These are phyloP conservation scores for Solenodon paradoxus DNA, from an alignment of 2,113 vertebrate genomes.

Conservation along the genomic window DNA sequence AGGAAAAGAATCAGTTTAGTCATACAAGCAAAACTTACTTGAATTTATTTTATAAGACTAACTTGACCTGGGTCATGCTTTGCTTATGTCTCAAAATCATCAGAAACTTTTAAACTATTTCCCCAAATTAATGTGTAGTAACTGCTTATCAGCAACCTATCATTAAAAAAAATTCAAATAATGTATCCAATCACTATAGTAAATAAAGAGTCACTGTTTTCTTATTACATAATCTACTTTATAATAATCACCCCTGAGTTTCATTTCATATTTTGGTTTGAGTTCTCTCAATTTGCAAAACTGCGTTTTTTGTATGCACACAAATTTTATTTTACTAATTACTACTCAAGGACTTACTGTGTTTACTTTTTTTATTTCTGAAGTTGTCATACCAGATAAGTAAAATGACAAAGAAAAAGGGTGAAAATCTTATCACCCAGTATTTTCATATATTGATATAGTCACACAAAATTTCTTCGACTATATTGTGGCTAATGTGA, in stretches of 20 bases:
- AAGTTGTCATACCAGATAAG: background rate
- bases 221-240: background rate
- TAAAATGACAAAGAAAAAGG: background rate
- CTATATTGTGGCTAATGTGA: background rate
- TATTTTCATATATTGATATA: background rate
- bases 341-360: background rate
- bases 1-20: background rate
- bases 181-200: background rate
- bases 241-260: background rate
- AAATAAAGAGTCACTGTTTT: background rate
- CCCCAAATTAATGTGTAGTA: background rate
- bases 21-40: background rate
- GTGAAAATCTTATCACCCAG: background rate
- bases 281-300: background rate
- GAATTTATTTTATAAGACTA: background rate
- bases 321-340: background rate
- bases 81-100: background rate
- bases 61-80: background rate
- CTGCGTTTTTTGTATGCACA: background rate
- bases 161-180: background rate
- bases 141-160: background rate
- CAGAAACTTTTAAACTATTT: background rate
- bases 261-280: background rate
- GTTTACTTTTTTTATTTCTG: background rate
- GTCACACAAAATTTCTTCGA: background rate